phyloP scores from a whole-genome alignment of 2,797 vertebrate species.

The Menidia menidia region DNA sequence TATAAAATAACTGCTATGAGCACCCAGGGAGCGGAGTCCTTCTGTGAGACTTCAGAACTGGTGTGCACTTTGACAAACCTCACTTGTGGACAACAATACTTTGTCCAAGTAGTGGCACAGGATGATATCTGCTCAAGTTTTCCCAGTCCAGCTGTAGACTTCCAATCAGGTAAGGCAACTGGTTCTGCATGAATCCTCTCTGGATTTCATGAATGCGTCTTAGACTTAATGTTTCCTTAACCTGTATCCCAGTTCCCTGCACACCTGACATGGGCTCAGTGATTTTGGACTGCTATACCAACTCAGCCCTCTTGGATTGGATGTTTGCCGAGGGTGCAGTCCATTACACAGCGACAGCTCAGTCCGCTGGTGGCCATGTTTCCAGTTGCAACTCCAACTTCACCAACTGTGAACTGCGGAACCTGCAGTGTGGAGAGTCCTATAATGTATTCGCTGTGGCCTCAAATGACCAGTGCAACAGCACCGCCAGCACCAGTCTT shows the following conservation, averaged over 20 bases:
- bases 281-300: conserved; percentile 75
- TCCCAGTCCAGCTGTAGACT: conserved; percentile 60
- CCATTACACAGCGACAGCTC: conserved; percentile 69
- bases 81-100: conserved; percentile 75
- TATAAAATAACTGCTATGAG: conserved; percentile 69
- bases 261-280: conserved; percentile 56
- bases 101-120: conserved; percentile 73
- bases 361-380: conserved; percentile 9
- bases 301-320: conserved; percentile 75
- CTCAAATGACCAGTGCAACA: conserved; percentile 69
- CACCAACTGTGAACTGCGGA: conserved; percentile 76
- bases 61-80: conserved; percentile 73
- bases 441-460: conserved; percentile 71
- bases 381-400: conserved; percentile 69
- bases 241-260: conserved; percentile 78
- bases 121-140: conserved; percentile 79
- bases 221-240: conserved; percentile 7
- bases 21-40: conserved; percentile 14
- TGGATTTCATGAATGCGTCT: not conserved
- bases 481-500: conserved; percentile 57
- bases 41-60: conserved; percentile 55
- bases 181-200: not conserved
- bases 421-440: conserved; percentile 72
- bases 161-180: conserved; percentile 76
- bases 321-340: conserved; percentile 47